Conservation (phyloP, 2,797 vertebrate genomes). For the Scarus forsteni region DNA sequence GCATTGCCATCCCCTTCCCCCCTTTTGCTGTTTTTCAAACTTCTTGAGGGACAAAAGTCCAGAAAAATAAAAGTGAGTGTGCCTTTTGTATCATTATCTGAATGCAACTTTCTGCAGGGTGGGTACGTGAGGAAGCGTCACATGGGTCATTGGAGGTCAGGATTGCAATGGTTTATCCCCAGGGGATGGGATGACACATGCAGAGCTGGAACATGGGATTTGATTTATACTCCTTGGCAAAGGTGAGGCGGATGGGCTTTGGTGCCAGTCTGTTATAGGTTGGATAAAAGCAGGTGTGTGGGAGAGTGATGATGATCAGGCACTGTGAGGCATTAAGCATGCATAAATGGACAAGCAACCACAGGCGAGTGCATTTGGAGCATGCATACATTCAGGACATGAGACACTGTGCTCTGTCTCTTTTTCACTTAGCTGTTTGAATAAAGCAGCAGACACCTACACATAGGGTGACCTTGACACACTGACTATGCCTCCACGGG, state of each 20-base stretch:
- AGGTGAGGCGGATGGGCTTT: slow-evolving; percentile 12
- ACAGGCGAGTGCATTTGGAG: slow-evolving; percentile 7
- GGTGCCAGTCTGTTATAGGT: slow-evolving; percentile 8
- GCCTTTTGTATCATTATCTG: slow-evolving; percentile 33
- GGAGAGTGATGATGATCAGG: slow-evolving; percentile 41
- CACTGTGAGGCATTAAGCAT: slow-evolving; percentile 39
- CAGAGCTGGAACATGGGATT: slow-evolving; percentile 56
- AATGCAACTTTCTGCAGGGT: slow-evolving; percentile 1
- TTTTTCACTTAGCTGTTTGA: slow-evolving; percentile 6
- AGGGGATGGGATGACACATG: slow-evolving; percentile 38
- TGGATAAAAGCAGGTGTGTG: slow-evolving; percentile 20
- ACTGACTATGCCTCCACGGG: slow-evolving; percentile 26
- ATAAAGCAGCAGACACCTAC: slow-evolving; percentile 9
- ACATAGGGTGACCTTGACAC: slow-evolving; percentile 52
- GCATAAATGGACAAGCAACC: slow-evolving; percentile 51
- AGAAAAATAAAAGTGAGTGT: slow-evolving; percentile 20
- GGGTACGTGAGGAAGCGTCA: slow-evolving; percentile 8
- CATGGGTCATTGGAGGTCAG: slow-evolving; percentile 35
- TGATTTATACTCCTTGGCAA: slow-evolving; percentile 62
- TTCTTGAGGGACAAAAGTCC: slow-evolving; percentile 39
- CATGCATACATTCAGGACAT: slow-evolving; percentile 63
- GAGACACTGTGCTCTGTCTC: slow-evolving; percentile 1
- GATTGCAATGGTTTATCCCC: slow-evolving; percentile 16
- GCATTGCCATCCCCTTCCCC: slow-evolving; percentile 59
- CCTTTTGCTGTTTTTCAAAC: slow-evolving; percentile 48